phyloP scores from a whole-genome alignment of 2,113 vertebrate species.

The Cryptomyrus ogoouensis region DNA sequence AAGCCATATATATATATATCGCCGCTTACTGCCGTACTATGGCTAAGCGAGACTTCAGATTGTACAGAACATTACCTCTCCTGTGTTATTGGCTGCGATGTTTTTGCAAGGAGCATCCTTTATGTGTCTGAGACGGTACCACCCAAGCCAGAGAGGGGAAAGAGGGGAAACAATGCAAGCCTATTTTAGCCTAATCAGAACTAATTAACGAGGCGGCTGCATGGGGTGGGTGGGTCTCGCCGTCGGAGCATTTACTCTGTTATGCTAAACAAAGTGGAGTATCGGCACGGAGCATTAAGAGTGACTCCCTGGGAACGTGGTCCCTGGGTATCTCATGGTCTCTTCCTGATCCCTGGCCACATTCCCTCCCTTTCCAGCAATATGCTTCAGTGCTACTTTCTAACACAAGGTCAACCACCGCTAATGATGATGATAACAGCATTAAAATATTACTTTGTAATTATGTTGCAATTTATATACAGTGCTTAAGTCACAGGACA shows the following conservation, averaged over 20 bases:
- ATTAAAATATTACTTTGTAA: not conserved
- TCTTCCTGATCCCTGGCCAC: not conserved
- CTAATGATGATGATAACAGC: not conserved
- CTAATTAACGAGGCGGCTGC: not conserved
- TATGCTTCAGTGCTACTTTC: not conserved
- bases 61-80: not conserved
- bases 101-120: not conserved
- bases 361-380: not conserved
- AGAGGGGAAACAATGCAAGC: not conserved
- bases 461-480: not conserved
- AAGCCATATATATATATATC: not conserved
- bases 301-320: not conserved
- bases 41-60: not conserved
- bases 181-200: not conserved
- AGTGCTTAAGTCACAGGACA: not conserved
- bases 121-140: not conserved
- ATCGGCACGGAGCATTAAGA: not conserved
- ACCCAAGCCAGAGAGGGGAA: not conserved
- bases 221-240: not conserved
- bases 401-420: not conserved
- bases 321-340: not conserved
- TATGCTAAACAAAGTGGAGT: not conserved
- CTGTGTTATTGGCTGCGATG: not conserved
- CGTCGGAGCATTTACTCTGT: not conserved
- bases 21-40: not conserved